A percentile compares a stretch with the other conserved stretches of the same genome.
Evolutionary conservation across 2,113 vertebrate genomes (phyloP).

Genomic region (Triplophysa tibetana): DNA sequence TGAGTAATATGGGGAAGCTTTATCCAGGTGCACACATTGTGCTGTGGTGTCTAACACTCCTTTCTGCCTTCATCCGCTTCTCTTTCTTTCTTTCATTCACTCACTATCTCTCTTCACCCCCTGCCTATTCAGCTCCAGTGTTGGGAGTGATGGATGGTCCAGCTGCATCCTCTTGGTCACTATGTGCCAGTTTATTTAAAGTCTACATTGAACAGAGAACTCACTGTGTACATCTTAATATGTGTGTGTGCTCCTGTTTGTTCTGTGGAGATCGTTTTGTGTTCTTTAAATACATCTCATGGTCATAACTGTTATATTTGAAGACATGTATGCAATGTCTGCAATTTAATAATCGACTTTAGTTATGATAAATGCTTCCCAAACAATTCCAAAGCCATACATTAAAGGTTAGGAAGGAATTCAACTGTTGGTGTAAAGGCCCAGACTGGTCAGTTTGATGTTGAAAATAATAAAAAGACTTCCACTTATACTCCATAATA

Average conservation of each 20-base stretch:
- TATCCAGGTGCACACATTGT: slow-evolving; percentile 58
- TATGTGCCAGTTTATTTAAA: slow-evolving; percentile 52
- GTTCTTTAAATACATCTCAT: slow-evolving; percentile 16
- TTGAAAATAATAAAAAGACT: too few relatives aligned
- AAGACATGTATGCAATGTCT: too few relatives aligned
- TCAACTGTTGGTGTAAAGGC: too few relatives aligned
- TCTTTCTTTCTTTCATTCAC: slow-evolving; percentile 1
- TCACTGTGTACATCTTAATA: slow-evolving; percentile 46
- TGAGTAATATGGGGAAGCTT: slow-evolving; percentile 42
- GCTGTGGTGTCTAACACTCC: slow-evolving; percentile 30
- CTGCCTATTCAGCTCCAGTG: slow-evolving; percentile 37
- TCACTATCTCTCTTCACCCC: background rate
- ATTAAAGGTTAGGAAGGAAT: too few relatives aligned
- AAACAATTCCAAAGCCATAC: too few relatives aligned
- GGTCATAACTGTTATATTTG: background rate
- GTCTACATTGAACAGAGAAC: slow-evolving; percentile 50
- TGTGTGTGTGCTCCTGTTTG: background rate
- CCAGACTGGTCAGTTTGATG: too few relatives aligned
- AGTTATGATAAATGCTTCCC: too few relatives aligned
- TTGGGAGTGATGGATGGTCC: slow-evolving; percentile 53
- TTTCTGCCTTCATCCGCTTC: slow-evolving; percentile 28
- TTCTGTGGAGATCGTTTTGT: background rate
- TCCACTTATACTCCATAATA: background rate
- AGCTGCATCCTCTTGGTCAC: slow-evolving; percentile 59
- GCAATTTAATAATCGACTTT: too few relatives aligned